Evolutionary conservation across 1,140 invertebrate species (phyloP).

Genomic region (Drosophila pectinifera): DNA sequence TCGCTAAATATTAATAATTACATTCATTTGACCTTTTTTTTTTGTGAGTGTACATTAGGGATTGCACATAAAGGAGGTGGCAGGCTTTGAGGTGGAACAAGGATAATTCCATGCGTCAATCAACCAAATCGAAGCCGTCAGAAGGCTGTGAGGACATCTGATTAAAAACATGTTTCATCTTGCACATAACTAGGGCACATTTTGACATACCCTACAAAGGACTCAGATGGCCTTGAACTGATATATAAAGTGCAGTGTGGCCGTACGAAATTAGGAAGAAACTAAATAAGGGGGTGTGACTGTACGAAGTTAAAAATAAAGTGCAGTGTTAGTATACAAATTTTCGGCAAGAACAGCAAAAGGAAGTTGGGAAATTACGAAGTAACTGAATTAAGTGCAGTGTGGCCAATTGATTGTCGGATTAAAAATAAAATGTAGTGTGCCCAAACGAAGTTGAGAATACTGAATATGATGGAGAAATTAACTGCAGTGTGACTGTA

Average conservation of each 20-base stretch:
- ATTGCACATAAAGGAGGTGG: not conserved
- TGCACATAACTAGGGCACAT: slow-evolving; percentile 1
- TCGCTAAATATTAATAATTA: not conserved
- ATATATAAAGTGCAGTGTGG: not conserved
- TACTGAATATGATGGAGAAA: too few relatives aligned
- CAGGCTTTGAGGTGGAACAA: not conserved
- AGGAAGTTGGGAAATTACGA: too few relatives aligned
- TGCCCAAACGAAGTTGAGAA: not conserved
- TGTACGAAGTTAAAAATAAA: not conserved
- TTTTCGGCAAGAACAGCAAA: too few relatives aligned
- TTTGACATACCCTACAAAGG: not conserved
- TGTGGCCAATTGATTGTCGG: too few relatives aligned
- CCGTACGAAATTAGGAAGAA: not conserved
- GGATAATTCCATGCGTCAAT: slow-evolving; percentile 10
- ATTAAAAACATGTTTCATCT: slow-evolving; percentile 6
- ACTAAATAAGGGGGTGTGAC: not conserved
- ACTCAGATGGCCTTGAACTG: not conserved
- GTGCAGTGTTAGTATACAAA: too few relatives aligned
- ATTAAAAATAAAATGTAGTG: too few relatives aligned
- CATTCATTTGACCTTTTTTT: not conserved
- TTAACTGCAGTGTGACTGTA: too few relatives aligned
- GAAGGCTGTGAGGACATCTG: not conserved
- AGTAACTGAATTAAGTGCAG: too few relatives aligned
- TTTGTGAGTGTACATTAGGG: not conserved
- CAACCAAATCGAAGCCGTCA: slow-evolving; percentile 14